A percentile compares a stretch with the other conserved stretches of the same genome.
Conservation (phyloP, 1,140 invertebrate species). For the Pseudomyrmex flavicornis region DNA sequence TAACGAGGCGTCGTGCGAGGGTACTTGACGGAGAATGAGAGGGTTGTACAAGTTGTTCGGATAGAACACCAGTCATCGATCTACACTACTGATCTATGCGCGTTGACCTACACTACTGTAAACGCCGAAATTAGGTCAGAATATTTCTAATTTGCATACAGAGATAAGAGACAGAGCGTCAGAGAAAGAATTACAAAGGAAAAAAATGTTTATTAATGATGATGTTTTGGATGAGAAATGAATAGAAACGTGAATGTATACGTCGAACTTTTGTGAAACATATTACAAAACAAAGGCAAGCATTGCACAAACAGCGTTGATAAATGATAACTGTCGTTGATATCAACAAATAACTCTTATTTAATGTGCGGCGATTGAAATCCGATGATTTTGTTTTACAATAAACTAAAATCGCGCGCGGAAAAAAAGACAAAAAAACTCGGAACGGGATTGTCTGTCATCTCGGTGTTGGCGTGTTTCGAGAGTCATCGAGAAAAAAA, state of each 20-base stretch:
- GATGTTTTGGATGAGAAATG: background rate
- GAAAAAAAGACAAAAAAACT: no score
- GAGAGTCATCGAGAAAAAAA: no score
- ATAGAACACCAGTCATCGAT: conserved; percentile 38
- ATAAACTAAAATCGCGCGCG: no score
- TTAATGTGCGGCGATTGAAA: background rate
- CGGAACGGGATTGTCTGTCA: no score
- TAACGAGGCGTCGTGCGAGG: background rate
- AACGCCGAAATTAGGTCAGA: conserved; percentile 44
- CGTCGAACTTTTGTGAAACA: background rate
- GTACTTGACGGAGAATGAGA: no score
- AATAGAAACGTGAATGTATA: no score
- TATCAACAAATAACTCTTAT: background rate
- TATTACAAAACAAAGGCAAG: background rate
- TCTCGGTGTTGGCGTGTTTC: no score
- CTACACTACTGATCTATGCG: conserved; percentile 55
- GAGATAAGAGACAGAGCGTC: conserved; percentile 38
- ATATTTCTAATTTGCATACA: conserved; percentile 54
- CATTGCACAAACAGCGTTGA: background rate
- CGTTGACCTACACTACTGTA: conserved; percentile 52
- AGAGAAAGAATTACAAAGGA: background rate
- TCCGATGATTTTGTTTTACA: background rate
- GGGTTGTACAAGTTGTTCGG: background rate
- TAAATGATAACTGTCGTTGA: background rate
- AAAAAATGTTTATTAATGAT: conserved; percentile 55